Conservation (phyloP, 2,797 vertebrate species). For the Aphelocoma californica region DNA sequence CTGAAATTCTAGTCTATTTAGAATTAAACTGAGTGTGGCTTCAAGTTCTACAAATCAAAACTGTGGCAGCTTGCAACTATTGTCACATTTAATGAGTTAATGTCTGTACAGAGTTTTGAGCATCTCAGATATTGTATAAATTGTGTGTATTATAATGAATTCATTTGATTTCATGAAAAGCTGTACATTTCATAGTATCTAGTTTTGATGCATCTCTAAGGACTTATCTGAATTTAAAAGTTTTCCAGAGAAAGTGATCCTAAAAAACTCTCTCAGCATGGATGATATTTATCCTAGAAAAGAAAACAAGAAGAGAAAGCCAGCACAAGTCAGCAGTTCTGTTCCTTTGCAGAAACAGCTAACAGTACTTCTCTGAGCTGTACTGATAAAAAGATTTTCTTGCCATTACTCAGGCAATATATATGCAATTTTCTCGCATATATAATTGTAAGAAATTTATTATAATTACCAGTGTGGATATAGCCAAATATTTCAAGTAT, state of each 20-base stretch:
- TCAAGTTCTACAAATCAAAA: constrained; percentile 1
- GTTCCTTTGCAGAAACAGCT: not conserved
- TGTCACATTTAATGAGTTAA: constrained; percentile 21
- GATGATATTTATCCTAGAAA: not conserved
- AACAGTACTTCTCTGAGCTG: not conserved
- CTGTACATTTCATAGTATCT: constrained; percentile 14
- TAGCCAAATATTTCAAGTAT: not conserved
- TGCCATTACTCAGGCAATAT: not conserved
- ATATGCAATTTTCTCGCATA: not conserved
- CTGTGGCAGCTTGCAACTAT: not conserved
- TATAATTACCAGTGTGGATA: not conserved
- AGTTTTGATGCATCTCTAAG: constrained; percentile 10
- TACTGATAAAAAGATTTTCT: not conserved
- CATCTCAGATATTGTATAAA: not conserved
- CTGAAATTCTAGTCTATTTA: constrained; percentile 14
- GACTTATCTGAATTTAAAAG: constrained; percentile 3
- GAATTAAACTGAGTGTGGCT: not conserved
- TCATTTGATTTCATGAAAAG: not conserved
- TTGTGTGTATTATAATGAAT: not conserved
- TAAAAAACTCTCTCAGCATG: not conserved
- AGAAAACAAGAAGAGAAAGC: not conserved
- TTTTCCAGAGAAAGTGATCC: not conserved
- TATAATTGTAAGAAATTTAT: not conserved
- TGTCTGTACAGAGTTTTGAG: not conserved
- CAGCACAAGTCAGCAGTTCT: not conserved